A percentile compares a stretch with the other conserved stretches of the same genome.
These are phyloP conservation scores for Paramuricea clavata DNA, from an alignment of 92 coral and sea anemone species.

Conservation along the genomic window DNA sequence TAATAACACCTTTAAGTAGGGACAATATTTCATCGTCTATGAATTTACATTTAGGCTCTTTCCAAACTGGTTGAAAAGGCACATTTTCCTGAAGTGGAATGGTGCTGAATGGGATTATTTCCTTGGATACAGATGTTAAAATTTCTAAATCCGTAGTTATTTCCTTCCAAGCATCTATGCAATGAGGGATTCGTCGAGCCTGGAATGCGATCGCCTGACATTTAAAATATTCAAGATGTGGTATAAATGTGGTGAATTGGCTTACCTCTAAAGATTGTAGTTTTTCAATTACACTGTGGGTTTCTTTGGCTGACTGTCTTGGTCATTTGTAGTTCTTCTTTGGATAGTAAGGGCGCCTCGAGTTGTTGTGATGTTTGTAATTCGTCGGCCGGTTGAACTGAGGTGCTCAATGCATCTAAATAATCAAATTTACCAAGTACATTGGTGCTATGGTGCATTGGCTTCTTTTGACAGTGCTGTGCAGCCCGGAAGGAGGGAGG, in stretches of 20 bases:
- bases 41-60: neutral
- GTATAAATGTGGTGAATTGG: conserved; percentile 13
- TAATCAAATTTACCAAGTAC: too few species aligned
- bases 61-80: neutral
- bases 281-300: neutral
- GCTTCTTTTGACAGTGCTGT: too few species aligned
- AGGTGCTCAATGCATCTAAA: too few species aligned
- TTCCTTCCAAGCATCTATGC: neutral
- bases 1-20: conserved; percentile 3
- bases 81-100: neutral
- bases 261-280: conserved; percentile 21
- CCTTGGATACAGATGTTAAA: neutral
- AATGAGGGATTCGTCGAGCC: conserved; percentile 32
- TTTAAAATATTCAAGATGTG: conserved; percentile 4
- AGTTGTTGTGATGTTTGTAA: neutral
- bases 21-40: neutral
- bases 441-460: too few species aligned
- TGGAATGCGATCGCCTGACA: neutral
- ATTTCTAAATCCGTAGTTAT: neutral
- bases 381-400: conserved; percentile 2
- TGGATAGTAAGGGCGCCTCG: conserved; percentile 4
- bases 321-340: conserved; percentile 5
- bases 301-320: neutral
- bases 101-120: conserved; percentile 2
- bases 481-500: too few species aligned